These are phyloP conservation scores for Vultur gryphus DNA, from an alignment of 2,797 vertebrate genomes.

Conservation along the genomic window DNA sequence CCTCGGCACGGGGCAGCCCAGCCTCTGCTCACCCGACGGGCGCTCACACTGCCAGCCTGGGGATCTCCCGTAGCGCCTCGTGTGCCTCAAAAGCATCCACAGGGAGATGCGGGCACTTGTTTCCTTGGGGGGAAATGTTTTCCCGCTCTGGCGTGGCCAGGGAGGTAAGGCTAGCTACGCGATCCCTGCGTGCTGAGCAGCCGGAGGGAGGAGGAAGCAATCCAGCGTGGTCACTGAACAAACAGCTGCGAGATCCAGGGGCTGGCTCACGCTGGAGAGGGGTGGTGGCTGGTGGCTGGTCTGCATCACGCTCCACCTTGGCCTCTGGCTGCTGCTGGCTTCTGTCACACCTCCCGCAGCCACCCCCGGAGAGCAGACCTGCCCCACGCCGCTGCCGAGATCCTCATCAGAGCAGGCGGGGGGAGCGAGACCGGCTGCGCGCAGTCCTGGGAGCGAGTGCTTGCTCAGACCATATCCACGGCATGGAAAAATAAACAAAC, in stretches of 20 bases:
- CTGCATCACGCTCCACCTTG: not conserved
- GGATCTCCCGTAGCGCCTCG: fast-evolving
- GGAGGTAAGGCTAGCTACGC: not conserved
- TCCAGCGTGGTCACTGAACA: not conserved
- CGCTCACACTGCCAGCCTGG: fast-evolving
- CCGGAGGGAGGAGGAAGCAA: not conserved
- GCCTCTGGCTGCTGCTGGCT: not conserved
- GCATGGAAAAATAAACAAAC: not conserved
- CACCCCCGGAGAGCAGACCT: not conserved
- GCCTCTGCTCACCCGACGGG: not conserved
- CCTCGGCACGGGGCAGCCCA: not conserved
- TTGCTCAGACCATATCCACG: not conserved
- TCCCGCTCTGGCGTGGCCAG: not conserved
- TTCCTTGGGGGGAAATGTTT: fast-evolving
- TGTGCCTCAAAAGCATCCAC: not conserved
- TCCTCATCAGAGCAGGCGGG: not conserved
- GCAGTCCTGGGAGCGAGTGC: fast-evolving
- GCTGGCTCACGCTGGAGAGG: not conserved
- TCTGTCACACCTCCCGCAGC: not conserved
- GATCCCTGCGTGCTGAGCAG: not conserved
- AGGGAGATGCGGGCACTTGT: fast-evolving
- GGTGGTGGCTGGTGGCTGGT: not conserved
- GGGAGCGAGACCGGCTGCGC: fast-evolving
- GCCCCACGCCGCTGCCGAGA: fast-evolving
- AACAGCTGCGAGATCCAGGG: not conserved